phyloP scores from a whole-genome alignment of 2,888 invertebrate species.

The Apamea epomidion region DNA sequence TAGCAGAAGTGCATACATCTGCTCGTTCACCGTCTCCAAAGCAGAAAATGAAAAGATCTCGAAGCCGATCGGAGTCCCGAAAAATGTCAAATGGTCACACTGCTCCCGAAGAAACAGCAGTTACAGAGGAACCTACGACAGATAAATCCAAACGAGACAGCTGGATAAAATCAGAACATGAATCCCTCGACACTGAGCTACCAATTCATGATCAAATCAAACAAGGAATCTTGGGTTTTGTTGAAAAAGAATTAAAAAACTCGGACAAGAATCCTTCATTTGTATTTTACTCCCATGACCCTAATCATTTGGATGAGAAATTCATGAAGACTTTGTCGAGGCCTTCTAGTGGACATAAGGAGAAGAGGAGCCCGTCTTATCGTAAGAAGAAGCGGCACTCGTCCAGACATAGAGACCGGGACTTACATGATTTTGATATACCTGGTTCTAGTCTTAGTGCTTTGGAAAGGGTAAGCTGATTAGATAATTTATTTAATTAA shows the following conservation, averaged over 20 bases:
- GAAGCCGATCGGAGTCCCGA: constrained; percentile 82
- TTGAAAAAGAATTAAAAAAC: constrained; percentile 89
- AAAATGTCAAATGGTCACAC: constrained; percentile 85
- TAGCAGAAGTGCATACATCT: constrained; percentile 85
- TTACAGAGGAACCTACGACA: constrained; percentile 69
- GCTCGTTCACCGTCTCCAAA: constrained; percentile 86
- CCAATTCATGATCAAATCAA: constrained; percentile 91
- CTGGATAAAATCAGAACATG: constrained; percentile 88
- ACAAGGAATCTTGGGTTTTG: constrained; percentile 88
- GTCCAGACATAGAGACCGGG: constrained; percentile 85
- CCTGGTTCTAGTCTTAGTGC: constrained; percentile 89
- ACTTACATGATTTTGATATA: constrained; percentile 88
- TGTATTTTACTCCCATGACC: constrained; percentile 89
- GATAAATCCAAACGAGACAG: constrained; percentile 86
- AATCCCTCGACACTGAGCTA: constrained; percentile 90
- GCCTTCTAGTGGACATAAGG: constrained; percentile 88
- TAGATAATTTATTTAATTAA: background rate
- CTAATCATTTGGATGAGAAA: constrained; percentile 87
- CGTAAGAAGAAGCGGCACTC: constrained; percentile 88
- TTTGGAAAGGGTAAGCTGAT: constrained; percentile 82
- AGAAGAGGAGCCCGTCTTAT: constrained; percentile 87
- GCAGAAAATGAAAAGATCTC: constrained; percentile 77
- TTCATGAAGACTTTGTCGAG: constrained; percentile 84
- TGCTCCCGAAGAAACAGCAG: constrained; percentile 65
- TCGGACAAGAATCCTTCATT: constrained; percentile 87